phyloP scores from a whole-genome alignment of 2,797 vertebrate species.

The Diceros bicornis region DNA sequence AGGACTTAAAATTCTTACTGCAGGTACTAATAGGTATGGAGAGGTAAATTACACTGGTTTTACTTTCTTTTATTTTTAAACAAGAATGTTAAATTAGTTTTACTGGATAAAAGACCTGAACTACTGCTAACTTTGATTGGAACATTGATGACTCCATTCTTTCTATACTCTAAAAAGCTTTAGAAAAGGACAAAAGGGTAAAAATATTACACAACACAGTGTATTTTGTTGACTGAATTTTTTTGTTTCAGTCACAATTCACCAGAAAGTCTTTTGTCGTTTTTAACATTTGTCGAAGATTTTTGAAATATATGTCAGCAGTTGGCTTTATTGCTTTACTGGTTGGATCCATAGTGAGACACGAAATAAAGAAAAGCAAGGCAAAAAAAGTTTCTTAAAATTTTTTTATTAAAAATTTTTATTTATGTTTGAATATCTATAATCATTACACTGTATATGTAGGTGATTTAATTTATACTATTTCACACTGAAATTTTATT shows the following conservation, averaged over 20 bases:
- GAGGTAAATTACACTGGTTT: neutral
- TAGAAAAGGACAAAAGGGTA: neutral
- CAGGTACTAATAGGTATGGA: neutral
- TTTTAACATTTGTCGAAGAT: neutral
- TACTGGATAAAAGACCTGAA: neutral
- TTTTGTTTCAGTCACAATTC: neutral
- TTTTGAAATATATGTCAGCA: neutral
- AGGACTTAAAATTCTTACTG: constrained; percentile 40
- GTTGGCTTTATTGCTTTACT: neutral
- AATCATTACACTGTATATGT: neutral
- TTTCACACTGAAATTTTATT: neutral
- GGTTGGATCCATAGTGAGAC: neutral
- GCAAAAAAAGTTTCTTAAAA: neutral
- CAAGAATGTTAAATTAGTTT: constrained; percentile 19
- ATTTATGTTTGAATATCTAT: neutral
- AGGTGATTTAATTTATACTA: neutral
- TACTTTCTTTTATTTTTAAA: constrained; percentile 49
- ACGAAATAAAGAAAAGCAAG: neutral
- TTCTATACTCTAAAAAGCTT: neutral
- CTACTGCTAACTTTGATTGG: neutral
- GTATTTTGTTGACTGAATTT: neutral
- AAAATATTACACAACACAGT: neutral
- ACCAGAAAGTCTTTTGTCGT: neutral
- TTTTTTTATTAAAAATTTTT: neutral
- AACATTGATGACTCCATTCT: neutral